Conservation (phyloP, 2,797 vertebrate species). For the Heliangelus exortis region DNA sequence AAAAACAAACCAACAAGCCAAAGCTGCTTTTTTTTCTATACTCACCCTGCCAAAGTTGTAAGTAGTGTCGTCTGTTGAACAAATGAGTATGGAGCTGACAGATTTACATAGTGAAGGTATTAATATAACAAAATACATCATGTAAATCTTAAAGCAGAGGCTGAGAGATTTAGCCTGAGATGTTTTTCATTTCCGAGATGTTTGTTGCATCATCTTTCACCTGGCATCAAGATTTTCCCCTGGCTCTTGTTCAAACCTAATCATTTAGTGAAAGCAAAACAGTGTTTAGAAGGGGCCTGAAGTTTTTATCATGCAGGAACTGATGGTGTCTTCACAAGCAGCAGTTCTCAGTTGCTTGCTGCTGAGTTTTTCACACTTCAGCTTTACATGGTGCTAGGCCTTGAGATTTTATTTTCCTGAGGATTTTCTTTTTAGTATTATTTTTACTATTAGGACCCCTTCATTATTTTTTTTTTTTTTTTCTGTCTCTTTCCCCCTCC, state of each 20-base stretch:
- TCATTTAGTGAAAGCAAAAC: slow-evolving; percentile 24
- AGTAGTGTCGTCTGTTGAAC: slow-evolving; percentile 25
- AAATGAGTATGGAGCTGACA: background rate
- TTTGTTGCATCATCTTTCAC: slow-evolving; percentile 25
- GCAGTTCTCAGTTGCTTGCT: slow-evolving; percentile 17
- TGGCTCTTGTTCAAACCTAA: slow-evolving; percentile 35
- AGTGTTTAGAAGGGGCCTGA: background rate
- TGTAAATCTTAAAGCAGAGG: slow-evolving; percentile 9
- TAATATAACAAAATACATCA: slow-evolving; percentile 28
- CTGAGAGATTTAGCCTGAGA: slow-evolving; percentile 18
- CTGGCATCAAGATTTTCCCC: slow-evolving; percentile 27
- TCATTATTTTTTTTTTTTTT: slow-evolving; percentile 43
- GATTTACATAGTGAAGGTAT: slow-evolving; percentile 12
- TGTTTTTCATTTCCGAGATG: slow-evolving; percentile 51
- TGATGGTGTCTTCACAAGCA: slow-evolving; percentile 27
- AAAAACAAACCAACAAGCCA: background rate
- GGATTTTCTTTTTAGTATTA: background rate
- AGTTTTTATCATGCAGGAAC: slow-evolving; percentile 33
- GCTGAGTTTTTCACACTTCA: slow-evolving; percentile 55
- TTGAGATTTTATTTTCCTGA: background rate
- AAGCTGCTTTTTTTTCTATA: background rate
- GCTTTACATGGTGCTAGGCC: slow-evolving; percentile 47
- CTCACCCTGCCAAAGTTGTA: slow-evolving; percentile 1
- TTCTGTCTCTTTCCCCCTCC: slow-evolving; percentile 28
- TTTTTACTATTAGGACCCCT: slow-evolving; percentile 47